These are phyloP conservation scores for Bubo bubo DNA, from an alignment of 2,113 vertebrate species.

Conservation along the genomic window DNA sequence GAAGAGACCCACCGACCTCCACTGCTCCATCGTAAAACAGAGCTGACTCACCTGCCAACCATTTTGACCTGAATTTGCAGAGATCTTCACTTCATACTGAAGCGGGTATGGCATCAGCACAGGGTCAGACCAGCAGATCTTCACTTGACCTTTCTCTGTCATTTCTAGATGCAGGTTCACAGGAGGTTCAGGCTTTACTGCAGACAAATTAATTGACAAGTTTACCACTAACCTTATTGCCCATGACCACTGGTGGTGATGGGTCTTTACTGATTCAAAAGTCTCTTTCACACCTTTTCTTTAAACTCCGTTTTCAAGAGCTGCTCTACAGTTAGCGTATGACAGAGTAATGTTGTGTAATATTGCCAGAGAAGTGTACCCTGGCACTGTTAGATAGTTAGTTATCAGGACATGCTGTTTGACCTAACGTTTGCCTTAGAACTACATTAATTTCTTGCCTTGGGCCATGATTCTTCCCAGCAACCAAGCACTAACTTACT, in stretches of 20 bases:
- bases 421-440: neutral
- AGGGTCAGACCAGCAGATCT: slow-evolving; percentile 80
- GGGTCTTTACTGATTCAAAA: neutral
- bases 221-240: neutral
- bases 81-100: slow-evolving; percentile 83
- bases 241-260: neutral
- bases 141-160: slow-evolving; percentile 77
- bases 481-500: neutral
- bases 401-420: neutral
- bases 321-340: neutral
- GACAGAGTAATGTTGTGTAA: neutral
- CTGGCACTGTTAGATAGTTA: neutral
- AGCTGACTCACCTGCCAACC: slow-evolving; percentile 61
- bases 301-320: neutral
- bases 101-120: slow-evolving; percentile 44
- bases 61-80: slow-evolving; percentile 43
- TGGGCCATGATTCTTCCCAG: neutral
- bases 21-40: neutral
- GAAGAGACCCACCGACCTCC: neutral
- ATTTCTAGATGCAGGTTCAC: slow-evolving; percentile 78
- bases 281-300: neutral
- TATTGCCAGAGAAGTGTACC: neutral
- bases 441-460: neutral
- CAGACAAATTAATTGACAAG: neutral
- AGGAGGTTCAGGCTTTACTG: slow-evolving; percentile 88